phyloP scores from a whole-genome alignment of 1,140 invertebrate species.

The Ostrea edulis region DNA sequence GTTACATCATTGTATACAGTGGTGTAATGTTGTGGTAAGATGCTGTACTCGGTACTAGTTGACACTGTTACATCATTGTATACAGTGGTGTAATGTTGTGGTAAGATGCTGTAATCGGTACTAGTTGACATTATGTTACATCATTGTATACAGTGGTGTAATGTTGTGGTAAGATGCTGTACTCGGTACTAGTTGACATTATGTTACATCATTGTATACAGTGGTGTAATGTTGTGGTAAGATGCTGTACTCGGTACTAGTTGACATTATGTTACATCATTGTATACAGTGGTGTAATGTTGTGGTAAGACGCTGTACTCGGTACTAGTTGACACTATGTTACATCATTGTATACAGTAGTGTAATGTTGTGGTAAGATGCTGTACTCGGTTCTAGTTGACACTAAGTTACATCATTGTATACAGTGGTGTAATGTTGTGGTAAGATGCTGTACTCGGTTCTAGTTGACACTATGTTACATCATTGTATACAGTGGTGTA shows the following conservation, averaged over 20 bases:
- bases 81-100: constrained; percentile 99
- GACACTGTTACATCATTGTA: too few relatives aligned
- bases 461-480: too few relatives aligned
- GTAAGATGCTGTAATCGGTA: constrained; percentile 79
- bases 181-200: too few relatives aligned
- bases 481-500: constrained; percentile 96
- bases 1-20: constrained; percentile 85
- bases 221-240: constrained; percentile 98
- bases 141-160: constrained; percentile 96
- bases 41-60: too few relatives aligned
- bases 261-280: too few relatives aligned
- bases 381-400: too few relatives aligned
- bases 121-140: too few relatives aligned
- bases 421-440: constrained; percentile 99
- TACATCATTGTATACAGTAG: constrained; percentile 89
- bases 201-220: constrained; percentile 82
- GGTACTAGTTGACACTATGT: too few relatives aligned
- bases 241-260: constrained; percentile 66
- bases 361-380: constrained; percentile 94
- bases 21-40: constrained; percentile 97
- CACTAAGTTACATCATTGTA: too few relatives aligned
- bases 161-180: constrained; percentile 88
- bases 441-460: constrained; percentile 79
- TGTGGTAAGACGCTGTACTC: constrained; percentile 84
- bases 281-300: constrained; percentile 99